Evolutionary conservation across 2,888 invertebrate genomes (phyloP).

Genomic region (Heliconius erato): DNA sequence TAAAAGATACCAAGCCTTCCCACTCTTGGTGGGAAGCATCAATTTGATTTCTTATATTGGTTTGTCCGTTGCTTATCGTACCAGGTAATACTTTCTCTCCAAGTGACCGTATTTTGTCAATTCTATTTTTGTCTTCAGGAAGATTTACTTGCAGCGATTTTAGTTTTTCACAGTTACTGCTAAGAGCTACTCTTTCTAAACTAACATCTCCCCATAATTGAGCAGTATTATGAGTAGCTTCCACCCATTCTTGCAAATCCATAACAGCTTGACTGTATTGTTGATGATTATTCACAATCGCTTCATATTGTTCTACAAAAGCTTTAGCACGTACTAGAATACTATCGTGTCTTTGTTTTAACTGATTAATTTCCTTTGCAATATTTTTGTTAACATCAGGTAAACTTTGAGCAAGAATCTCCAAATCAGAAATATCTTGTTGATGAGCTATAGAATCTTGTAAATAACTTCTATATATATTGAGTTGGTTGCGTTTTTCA

Average conservation of each 20-base stretch:
- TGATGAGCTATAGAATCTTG: conserved; percentile 95
- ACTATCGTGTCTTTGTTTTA: conserved; percentile 90
- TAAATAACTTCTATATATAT: conserved; percentile 92
- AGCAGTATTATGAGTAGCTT: conserved; percentile 93
- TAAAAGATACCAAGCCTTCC: conserved; percentile 92
- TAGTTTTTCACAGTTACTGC: conserved; percentile 94
- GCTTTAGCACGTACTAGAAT: conserved; percentile 89
- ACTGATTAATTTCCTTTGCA: conserved; percentile 88
- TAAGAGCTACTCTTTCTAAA: conserved; percentile 92
- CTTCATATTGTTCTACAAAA: conserved; percentile 94
- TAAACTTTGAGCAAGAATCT: conserved; percentile 91
- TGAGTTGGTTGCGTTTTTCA: conserved; percentile 95
- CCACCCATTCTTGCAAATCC: conserved; percentile 95
- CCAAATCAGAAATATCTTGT: conserved; percentile 92
- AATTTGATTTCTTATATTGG: conserved; percentile 94
- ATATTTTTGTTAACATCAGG: conserved; percentile 92
- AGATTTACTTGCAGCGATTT: conserved; percentile 92
- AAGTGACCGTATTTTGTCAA: conserved; percentile 92
- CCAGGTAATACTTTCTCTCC: conserved; percentile 96
- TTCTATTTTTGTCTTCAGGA: conserved; percentile 94
- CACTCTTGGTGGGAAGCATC: conserved; percentile 96
- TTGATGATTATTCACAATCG: conserved; percentile 95
- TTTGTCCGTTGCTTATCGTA: conserved; percentile 92
- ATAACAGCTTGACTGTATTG: conserved; percentile 94
- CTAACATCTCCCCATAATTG: conserved; percentile 93